Evolutionary conservation across 1,140 invertebrate genomes (phyloP), one percentile per base, ranked within the genome.

Genomic region (Coptotermes formosanus): DNA sequence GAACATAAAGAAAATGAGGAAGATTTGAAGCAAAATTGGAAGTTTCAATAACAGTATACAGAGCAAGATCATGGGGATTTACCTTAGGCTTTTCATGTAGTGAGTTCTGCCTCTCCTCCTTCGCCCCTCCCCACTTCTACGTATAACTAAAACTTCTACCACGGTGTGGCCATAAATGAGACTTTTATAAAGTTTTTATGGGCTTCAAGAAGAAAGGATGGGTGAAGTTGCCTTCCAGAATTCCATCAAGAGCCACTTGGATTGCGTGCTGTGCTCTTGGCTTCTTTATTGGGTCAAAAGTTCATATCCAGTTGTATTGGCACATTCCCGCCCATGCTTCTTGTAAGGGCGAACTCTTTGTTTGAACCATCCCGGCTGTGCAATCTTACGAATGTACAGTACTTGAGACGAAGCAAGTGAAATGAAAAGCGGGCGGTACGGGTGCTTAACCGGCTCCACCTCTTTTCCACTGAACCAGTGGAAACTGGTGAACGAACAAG

Each of bases 151-250:
- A 75, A 75, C 64, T 75, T 75, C n/a, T 75, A 25, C 64, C 64
- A 30, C n/a, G 8, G 64, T 75, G 64, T 75, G n/a, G 64, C 64
- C 64, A 75, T 75, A 75, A 30, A 75, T 75, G 64, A n/a, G 64
- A 75, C 25, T 75, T 75, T 75, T 75, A 75, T 30, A 75, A 75
- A 75, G 64, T 75, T 75, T 75, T 75, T 75, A 75, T 75, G 64
- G n/a, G n/a, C 64, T 75, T 30, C 25, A 75, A 16, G 25, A 75
- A 30, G 64, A 75, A 25, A 75, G 25, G n/a, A 75, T 30, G 64
- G 64, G n/a, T 30, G 64, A 75, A 75, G 64, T 75, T 75, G 64
- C 64, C 64, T 75, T 75, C 64, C 14, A 75, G 64, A 75, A 75
- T 75, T 75, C 64, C 64, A 75, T 75, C 64, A 75, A 75, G 64